These are phyloP conservation scores for Hylia prasina DNA, from an alignment of 2,113 vertebrate genomes.

Conservation along the genomic window DNA sequence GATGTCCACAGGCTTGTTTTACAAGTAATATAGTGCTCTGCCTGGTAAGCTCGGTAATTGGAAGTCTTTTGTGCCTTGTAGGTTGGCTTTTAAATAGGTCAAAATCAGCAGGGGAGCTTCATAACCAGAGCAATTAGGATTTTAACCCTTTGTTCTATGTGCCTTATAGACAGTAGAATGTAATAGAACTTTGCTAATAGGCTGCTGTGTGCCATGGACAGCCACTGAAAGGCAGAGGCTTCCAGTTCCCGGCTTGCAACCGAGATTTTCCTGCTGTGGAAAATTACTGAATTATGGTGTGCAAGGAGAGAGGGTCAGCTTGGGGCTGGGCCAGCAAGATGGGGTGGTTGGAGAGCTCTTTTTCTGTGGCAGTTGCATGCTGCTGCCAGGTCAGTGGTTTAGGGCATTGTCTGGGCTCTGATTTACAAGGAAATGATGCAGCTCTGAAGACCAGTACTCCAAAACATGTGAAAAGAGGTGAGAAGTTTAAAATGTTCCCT, in stretches of 20 bases:
- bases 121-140: constrained; percentile 63
- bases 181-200: not conserved
- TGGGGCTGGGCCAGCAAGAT: not conserved
- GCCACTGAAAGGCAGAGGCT: not conserved
- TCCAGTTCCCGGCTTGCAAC: not conserved
- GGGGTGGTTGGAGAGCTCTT: not conserved
- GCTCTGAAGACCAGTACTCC: not conserved
- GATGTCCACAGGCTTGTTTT: constrained; percentile 28
- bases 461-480: not conserved
- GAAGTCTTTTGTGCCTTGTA: constrained; percentile 45
- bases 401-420: not conserved
- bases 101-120: constrained; percentile 62
- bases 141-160: constrained; percentile 40
- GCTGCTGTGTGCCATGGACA: not conserved
- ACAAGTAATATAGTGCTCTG: constrained; percentile 17
- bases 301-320: not conserved
- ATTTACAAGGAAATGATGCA: not conserved
- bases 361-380: not conserved
- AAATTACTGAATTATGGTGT: not conserved
- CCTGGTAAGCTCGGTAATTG: constrained; percentile 20
- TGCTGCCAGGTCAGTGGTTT: not conserved
- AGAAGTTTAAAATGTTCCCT: not conserved
- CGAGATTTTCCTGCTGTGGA: not conserved
- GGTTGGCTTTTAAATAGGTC: constrained; percentile 67
- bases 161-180: not conserved